Base-by-base conservation (phyloP, 2,888 invertebrate genomes). In the Ornithoptera alexandrae region DNA sequence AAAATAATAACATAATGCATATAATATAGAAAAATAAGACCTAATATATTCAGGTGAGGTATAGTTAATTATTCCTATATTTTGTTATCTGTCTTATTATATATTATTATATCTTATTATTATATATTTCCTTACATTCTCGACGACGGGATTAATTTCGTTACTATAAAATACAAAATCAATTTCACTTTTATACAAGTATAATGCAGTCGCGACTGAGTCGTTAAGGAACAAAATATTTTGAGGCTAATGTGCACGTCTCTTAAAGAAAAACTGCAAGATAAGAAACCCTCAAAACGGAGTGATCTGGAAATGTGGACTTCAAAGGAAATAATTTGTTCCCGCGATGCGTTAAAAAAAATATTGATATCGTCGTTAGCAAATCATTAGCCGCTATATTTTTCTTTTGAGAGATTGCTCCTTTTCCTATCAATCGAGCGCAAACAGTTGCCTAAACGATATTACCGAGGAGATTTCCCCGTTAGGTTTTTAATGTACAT, bases 301-400 rank as follows among this genome's bases (percentile, higher is more conserved):
- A 65, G 61, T 60, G 65, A 69, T 69, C 61, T 62, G 62, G 20
- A 69, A 61, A 22, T 60, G 68, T 18, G 73, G 73, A 84, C 83
- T 83, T 90, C 90, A 92, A 92, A 92, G 88, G 87, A 91, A 92
- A 89, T 91, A 91, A 91, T 91, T 92, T 91, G 79, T 77, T 79
- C 78, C 76, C 77, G 75, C 79, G 82, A 78, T 87, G 90, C 90
- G 89, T 92, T 89, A 89, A 90, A 90, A 92, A 86, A 50, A 20
- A 22, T 58, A 90, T 88, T 91, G 91, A 92, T 87, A 90, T 88
- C 82, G 82, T 91, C 92, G 92, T 93, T 92, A 91, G 90, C 90
- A 92, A 91, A 92, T 92, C 92, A 91, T 92, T 92, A 93, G 91
- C 89, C 84, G 78, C 75, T 79, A 85, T 82, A 83, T 87, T 88